Base-by-base conservation (phyloP, 1,140 invertebrate genomes). In the Latrodectus geometricus region DNA sequence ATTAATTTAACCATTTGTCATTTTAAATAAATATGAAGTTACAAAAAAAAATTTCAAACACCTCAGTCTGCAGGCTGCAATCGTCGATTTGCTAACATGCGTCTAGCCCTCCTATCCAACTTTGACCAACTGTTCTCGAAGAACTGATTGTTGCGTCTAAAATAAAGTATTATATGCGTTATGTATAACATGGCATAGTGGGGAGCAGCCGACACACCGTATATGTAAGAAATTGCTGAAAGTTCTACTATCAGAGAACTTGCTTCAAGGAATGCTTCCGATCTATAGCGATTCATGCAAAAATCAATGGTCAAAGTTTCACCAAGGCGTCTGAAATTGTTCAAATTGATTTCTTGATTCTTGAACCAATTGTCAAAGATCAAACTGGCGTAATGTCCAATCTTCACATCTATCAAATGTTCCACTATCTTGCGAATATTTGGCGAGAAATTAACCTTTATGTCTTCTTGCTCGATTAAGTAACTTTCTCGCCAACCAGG, bases 351-450 rank as follows among this genome's bases (percentile, higher is more conserved):
- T 20, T 70, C 49, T n/a, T 72, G 78, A 12, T 17, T 14, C 20
- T 81, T 72, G 49, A 81, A 81, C 78, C 78, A 81, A 48, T 52
- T 12, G 20, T 81, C 78, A 48, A 81, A 81, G 12, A 48, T 8
- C 5, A 69, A 23, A 14, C 78, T 81, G 11, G 78, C 78, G 0
- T 11, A 21, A 0, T 23, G 14, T 8, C 65, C 48, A 21, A 20
- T 17, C 11, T 21, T 9, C 21, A 14, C 15, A 54, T 81, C 78
- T 5, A 70, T 14, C 3, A 48, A 48, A 8, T 20, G 50, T 17
- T 54, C 20, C 4, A 70, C 50, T 7, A 65, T 66, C 3, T 35
- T 8, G 48, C 8, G 48, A 4, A 81, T 35, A 17, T 56, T 81
- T 54, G 8, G 11, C 8, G 78, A 21, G 12, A 81, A 72, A n/a